Evolutionary conservation across 64 coral and sea anemone species (phyloP).

Genomic region (Cladopsammia gracilis): DNA sequence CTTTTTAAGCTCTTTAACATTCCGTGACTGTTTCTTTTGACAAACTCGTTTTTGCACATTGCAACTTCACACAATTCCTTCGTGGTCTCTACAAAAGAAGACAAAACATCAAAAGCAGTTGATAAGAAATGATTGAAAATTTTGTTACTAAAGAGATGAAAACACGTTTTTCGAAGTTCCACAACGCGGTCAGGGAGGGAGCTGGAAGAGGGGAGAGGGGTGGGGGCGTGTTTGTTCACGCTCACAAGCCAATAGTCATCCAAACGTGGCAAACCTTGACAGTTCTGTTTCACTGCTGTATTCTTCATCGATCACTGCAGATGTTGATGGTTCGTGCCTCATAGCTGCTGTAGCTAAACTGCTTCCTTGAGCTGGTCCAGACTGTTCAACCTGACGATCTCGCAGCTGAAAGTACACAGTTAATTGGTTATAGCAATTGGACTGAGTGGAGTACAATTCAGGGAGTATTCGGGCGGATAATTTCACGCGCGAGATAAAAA

Average conservation of each 20-base stretch:
- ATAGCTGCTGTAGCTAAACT: neutral
- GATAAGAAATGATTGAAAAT: neutral
- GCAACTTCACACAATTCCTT: neutral
- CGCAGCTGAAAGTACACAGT: constrained; percentile 7
- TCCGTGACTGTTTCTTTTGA: neutral
- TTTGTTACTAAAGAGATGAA: neutral
- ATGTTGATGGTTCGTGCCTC: neutral
- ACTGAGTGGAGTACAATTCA: no score
- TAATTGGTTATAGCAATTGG: no score
- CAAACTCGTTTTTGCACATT: neutral
- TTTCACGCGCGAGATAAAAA: no score
- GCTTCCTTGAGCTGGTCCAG: neutral
- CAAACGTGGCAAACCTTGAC: neutral
- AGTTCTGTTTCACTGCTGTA: constrained; percentile 7
- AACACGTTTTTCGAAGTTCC: no score
- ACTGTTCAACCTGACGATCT: constrained; percentile 38
- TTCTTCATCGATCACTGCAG: neutral
- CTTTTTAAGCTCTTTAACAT: neutral
- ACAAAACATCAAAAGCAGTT: neutral
- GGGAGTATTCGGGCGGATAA: no score
- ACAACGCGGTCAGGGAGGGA: no score
- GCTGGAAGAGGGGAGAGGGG: no score
- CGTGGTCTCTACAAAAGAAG: neutral
- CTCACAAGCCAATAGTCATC: no score
- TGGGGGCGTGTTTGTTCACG: no score